These are phyloP conservation scores for Daubentonia madagascariensis DNA, from an alignment of 2,113 vertebrate species.

Conservation along the genomic window DNA sequence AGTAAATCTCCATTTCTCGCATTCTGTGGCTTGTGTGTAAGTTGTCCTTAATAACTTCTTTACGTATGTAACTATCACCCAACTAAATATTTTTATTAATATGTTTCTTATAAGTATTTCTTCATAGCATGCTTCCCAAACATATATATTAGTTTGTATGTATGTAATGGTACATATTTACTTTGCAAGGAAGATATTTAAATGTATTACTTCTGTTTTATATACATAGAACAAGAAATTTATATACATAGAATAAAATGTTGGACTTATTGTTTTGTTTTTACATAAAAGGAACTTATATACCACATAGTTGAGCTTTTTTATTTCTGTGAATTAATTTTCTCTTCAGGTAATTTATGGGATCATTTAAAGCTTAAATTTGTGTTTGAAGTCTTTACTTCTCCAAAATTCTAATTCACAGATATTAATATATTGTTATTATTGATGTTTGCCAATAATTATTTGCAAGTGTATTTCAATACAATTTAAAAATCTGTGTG, in stretches of 20 bases:
- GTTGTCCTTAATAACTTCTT: background rate
- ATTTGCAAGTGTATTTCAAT: background rate
- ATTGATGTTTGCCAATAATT: background rate
- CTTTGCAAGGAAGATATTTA: constrained; percentile 22
- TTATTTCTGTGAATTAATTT: constrained; percentile 39
- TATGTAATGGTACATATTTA: background rate
- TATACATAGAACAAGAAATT: background rate
- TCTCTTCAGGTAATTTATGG: background rate
- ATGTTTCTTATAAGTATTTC: background rate
- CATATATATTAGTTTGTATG: background rate
- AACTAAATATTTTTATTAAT: background rate
- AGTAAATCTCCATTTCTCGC: background rate
- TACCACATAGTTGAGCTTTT: background rate
- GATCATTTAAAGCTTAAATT: constrained; percentile 10
- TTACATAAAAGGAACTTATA: background rate
- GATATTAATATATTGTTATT: background rate
- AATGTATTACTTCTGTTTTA: background rate
- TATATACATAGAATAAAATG: background rate
- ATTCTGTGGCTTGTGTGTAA: background rate
- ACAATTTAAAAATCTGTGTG: background rate
- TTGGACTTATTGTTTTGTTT: background rate
- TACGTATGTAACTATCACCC: background rate
- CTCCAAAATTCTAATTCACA: background rate
- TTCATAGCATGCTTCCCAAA: background rate
- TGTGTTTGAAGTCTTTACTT: background rate